Percentiles rank a stretch among this genome's conserved stretches.
These are phyloP conservation scores for Ictalurus punctatus DNA, from an alignment of 2,113 vertebrate species.

Conservation along the genomic window DNA sequence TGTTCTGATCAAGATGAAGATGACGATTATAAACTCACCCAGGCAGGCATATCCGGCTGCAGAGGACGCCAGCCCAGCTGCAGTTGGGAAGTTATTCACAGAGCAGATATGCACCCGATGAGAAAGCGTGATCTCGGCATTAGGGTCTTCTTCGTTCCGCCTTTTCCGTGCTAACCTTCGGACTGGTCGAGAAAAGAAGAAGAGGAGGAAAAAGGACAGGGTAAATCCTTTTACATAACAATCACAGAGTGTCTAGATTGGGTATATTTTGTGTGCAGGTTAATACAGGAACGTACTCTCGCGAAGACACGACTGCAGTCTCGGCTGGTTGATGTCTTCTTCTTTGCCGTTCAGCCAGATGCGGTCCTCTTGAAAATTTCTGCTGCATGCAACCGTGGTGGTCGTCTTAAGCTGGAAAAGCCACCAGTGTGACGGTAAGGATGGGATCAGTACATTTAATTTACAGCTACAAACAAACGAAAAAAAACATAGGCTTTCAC, in stretches of 20 bases:
- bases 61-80: conserved; percentile 90
- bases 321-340: conserved; percentile 78
- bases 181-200: conserved; percentile 68
- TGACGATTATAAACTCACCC: conserved; percentile 70
- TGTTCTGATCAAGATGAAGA: neutral
- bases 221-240: neutral
- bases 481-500: neutral
- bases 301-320: conserved; percentile 86
- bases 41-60: conserved; percentile 93
- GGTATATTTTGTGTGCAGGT: neutral
- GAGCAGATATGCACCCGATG: conserved; percentile 90
- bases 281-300: conserved; percentile 76
- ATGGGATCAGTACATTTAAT: neutral
- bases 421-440: neutral
- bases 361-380: conserved; percentile 82
- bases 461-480: neutral
- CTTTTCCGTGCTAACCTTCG: conserved; percentile 83
- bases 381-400: conserved; percentile 82
- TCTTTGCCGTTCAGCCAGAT: conserved; percentile 92
- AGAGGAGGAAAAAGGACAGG: neutral
- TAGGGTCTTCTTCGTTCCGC: conserved; percentile 57
- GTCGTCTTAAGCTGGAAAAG: conserved; percentile 85
- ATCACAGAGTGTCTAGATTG: neutral
- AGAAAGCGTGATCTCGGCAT: conserved; percentile 61
- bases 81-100: conserved; percentile 91